Conservation (phyloP, 64 coral and sea anemone species). For the Montipora capricornis region DNA sequence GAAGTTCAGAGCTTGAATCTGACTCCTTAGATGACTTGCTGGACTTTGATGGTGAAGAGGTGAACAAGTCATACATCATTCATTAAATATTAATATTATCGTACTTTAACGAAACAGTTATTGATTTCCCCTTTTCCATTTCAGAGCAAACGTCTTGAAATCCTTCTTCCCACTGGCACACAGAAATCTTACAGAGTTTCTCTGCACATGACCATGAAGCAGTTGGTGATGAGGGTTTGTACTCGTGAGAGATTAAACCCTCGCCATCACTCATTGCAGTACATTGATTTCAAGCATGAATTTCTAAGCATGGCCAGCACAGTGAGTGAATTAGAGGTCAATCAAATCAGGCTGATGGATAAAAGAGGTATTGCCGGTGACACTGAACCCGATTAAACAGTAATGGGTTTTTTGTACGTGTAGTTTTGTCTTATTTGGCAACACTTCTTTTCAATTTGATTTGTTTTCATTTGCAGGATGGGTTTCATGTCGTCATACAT, state of each 20-base stretch:
- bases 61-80: not conserved
- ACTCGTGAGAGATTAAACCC: constrained; percentile 76
- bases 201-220: constrained; percentile 73
- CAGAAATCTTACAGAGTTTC: constrained; percentile 72
- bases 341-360: constrained; percentile 83
- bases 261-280: constrained; percentile 79
- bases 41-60: constrained; percentile 51
- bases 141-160: constrained; percentile 76
- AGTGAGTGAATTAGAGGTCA: constrained; percentile 65
- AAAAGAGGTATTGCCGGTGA: constrained; percentile 71
- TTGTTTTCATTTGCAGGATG: too few relatives aligned
- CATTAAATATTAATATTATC: too few relatives aligned
- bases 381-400: too few relatives aligned
- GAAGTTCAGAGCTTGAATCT: constrained; percentile 20
- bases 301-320: constrained; percentile 63
- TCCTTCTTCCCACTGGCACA: constrained; percentile 64
- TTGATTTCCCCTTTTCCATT: too few relatives aligned
- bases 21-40: constrained; percentile 37
- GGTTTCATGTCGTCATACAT: too few relatives aligned
- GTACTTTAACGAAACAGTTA: too few relatives aligned
- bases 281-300: constrained; percentile 86
- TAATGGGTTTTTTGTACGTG: too few relatives aligned
- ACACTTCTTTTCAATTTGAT: too few relatives aligned
- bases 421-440: too few relatives aligned
- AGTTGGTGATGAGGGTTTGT: constrained; percentile 64